Evolutionary conservation across 2,797 vertebrate genomes (phyloP).

Genomic region (Macropus fuliginosus): DNA sequence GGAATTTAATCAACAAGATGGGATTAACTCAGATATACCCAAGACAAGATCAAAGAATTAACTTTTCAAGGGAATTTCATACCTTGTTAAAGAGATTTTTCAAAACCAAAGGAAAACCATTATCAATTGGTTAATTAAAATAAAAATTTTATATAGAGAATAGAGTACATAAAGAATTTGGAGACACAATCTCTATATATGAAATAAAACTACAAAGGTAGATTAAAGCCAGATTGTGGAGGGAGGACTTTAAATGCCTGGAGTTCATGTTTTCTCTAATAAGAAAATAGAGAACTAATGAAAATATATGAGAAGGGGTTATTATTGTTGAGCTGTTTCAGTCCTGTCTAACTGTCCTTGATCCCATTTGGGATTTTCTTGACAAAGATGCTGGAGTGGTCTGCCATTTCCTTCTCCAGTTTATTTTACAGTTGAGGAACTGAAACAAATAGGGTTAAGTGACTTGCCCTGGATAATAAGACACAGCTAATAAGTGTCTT

Average conservation of each 20-base stretch:
- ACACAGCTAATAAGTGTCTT: not conserved
- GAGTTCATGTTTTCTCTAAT: not conserved
- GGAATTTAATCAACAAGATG: not conserved
- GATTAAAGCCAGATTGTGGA: not conserved
- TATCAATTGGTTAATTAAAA: not conserved
- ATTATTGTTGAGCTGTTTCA: not conserved
- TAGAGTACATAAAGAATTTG: not conserved
- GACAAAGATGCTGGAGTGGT: not conserved
- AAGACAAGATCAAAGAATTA: not conserved
- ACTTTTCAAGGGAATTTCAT: not conserved
- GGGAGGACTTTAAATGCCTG: not conserved
- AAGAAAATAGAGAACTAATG: not conserved
- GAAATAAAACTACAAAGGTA: not conserved
- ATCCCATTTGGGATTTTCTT: not conserved
- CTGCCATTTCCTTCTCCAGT: not conserved
- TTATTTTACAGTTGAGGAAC: not conserved
- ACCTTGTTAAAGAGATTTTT: not conserved
- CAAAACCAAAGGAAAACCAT: not conserved
- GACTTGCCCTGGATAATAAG: not conserved
- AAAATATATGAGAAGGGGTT: not conserved
- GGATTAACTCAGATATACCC: not conserved
- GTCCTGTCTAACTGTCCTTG: not conserved
- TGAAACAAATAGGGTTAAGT: not conserved
- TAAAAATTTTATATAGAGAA: not conserved
- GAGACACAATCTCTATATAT: not conserved